Percentiles rank a stretch among this genome's conserved stretches.
Evolutionary conservation across 2,888 invertebrate genomes (phyloP).

Genomic region (Mimachlamys varia): DNA sequence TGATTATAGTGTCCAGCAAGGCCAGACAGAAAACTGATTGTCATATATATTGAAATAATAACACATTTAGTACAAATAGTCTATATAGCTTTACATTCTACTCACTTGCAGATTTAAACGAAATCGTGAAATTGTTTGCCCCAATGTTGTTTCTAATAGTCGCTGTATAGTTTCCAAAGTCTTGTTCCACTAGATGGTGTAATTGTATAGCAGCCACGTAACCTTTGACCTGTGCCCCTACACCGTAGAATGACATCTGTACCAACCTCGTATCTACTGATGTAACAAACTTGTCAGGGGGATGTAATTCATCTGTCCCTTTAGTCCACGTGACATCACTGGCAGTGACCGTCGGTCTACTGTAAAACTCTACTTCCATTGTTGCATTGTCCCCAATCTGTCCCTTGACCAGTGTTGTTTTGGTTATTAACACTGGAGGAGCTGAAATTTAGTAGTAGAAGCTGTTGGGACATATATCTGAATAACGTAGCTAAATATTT

Average conservation of each 20-base stretch:
- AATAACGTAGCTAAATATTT: no score
- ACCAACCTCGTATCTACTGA: neutral
- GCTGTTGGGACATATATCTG: no score
- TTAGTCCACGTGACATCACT: neutral
- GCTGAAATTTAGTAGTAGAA: neutral
- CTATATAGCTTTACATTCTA: neutral
- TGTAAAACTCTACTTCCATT: neutral
- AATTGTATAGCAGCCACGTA: neutral
- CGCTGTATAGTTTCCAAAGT: constrained; percentile 1
- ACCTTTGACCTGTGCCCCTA: neutral
- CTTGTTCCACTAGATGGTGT: neutral
- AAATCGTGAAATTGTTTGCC: neutral
- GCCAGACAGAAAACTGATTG: no score
- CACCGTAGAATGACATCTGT: neutral
- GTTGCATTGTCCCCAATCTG: neutral
- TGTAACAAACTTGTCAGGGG: no score
- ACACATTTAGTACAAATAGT: no score
- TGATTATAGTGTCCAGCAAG: no score
- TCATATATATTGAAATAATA: no score
- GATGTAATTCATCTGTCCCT: neutral
- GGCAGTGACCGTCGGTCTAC: neutral
- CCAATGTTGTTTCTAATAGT: neutral
- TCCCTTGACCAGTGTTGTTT: neutral
- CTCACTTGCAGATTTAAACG: neutral
- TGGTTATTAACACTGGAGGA: neutral